Percentiles rank a stretch among this genome's conserved stretches.
phyloP scores from a whole-genome alignment of 2,113 vertebrate species.

The Istiophorus platypterus region DNA sequence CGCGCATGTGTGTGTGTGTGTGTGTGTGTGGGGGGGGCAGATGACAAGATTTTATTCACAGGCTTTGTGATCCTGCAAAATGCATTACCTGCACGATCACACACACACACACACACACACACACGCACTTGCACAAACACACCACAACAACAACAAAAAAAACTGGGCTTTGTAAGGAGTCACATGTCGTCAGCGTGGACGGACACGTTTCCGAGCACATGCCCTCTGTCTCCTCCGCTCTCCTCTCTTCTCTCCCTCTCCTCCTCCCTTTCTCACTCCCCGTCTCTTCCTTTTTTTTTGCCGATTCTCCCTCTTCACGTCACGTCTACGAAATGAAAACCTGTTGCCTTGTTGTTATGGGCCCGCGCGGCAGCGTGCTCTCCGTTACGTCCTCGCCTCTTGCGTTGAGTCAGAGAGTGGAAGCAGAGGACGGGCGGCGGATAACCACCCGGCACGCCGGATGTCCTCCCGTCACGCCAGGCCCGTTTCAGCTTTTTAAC shows the following conservation, averaged over 20 bases:
- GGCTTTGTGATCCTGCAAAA: not conserved
- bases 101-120: conserved; percentile 17
- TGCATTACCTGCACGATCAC: too few relatives aligned
- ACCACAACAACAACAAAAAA: not conserved
- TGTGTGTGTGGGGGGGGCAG: too few relatives aligned
- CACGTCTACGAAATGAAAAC: not conserved
- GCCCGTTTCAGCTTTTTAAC: too few relatives aligned
- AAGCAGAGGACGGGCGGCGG: conserved; percentile 23
- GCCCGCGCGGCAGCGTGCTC: not conserved
- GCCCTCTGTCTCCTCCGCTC: conserved; percentile 6
- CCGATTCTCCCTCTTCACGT: not conserved
- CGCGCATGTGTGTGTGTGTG: too few relatives aligned
- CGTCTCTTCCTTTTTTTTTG: not conserved
- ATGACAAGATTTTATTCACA: not conserved
- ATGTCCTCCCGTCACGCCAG: too few relatives aligned
- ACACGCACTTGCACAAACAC: conserved; percentile 10
- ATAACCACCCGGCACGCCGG: conserved; percentile 6
- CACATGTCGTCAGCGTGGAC: conserved; percentile 64
- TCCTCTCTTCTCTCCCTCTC: not conserved
- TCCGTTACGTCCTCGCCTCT: too few relatives aligned
- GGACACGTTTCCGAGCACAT: conserved; percentile 69
- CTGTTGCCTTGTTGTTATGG: not conserved
- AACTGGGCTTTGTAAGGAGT: conserved; percentile 7
- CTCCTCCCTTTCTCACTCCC: not conserved
- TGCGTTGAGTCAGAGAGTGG: conserved; percentile 28